These are phyloP conservation scores for Zenarchopterus dispar DNA, from an alignment of 2,797 vertebrate genomes.

Conservation along the genomic window DNA sequence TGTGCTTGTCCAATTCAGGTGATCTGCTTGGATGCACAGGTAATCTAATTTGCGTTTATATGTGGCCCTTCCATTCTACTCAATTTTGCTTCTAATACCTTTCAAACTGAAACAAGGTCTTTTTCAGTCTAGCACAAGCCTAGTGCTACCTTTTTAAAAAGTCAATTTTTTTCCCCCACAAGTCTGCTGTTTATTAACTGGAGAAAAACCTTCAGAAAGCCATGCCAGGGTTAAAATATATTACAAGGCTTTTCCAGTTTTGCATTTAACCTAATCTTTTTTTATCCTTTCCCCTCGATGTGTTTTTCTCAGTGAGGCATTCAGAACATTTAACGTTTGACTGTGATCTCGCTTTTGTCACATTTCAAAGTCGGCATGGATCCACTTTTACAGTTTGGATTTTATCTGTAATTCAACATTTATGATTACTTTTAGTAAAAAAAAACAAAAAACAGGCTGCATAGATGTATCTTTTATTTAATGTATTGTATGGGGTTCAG, in stretches of 20 bases:
- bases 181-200: conserved; percentile 22
- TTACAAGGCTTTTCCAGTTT: neutral
- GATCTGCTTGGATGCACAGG: conserved; percentile 62
- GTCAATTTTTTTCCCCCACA: conserved; percentile 13
- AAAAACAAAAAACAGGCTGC: no score
- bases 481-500: neutral
- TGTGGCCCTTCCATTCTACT: conserved; percentile 64
- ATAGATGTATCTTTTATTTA: neutral
- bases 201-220: conserved; percentile 13
- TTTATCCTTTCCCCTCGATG: neutral
- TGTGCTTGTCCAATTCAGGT: conserved; percentile 39
- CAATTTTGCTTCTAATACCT: conserved; percentile 59
- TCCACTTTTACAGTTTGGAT: neutral
- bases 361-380: neutral
- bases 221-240: conserved; percentile 6
- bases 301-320: no score
- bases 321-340: neutral
- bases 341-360: neutral
- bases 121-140: conserved; percentile 49
- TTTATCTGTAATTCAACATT: neutral
- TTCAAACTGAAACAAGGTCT: conserved; percentile 36
- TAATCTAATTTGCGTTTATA: conserved; percentile 77
- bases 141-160: neutral
- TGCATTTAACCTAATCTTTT: neutral
- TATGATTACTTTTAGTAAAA: neutral